Evolutionary conservation across 2,888 invertebrate genomes (phyloP), one percentile per base, ranked within the genome.

Genomic region (Sarcophaga caerulescens): DNA sequence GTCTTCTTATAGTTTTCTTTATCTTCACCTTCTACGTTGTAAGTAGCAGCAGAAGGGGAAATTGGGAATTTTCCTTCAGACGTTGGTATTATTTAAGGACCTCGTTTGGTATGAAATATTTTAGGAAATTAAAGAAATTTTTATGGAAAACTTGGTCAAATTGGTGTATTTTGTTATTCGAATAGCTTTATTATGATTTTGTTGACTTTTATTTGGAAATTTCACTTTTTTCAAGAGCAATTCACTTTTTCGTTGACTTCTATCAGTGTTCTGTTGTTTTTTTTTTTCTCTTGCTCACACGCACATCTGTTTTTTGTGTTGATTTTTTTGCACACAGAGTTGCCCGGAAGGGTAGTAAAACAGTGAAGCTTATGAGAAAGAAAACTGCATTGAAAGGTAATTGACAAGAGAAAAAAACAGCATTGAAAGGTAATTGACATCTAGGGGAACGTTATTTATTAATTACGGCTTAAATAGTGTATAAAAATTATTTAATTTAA

Each of bases 171-270:
- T 63, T 77, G n/a, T 3, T 73, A 19, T 21, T 45, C n/a, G 1
- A 14, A 52, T 12, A 17, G 23, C 63, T 74, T 69, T 62, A 2
- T 23, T 57, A 11, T 3, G 0, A 52, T 14, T 74, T 79, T 4
- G 8, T n/a, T 52, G 21, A 11, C 21, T 74, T 75, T 52, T 65
- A 35, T 75, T 23, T 47, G 25, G 63, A 79, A 84, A 80, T 80
- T 76, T 80, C 76, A 79, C 75, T 75, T 82, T 70, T 84, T 75
- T 57, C 57, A 65, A 79, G 79, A 79, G 70, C 70, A 82, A 79
- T 75, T 82, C 76, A 82, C 66, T 73, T 76, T 76, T 76, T 68
- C 62, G 2, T 2, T 17, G 47, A 23, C 74, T 68, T 74, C 8
- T 19, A 75, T 60, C 12, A 60, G 4, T 71, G 66, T 62, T 71